Evolutionary conservation across 2,113 vertebrate genomes (phyloP).

Genomic region (Illadopsis cleaveri): DNA sequence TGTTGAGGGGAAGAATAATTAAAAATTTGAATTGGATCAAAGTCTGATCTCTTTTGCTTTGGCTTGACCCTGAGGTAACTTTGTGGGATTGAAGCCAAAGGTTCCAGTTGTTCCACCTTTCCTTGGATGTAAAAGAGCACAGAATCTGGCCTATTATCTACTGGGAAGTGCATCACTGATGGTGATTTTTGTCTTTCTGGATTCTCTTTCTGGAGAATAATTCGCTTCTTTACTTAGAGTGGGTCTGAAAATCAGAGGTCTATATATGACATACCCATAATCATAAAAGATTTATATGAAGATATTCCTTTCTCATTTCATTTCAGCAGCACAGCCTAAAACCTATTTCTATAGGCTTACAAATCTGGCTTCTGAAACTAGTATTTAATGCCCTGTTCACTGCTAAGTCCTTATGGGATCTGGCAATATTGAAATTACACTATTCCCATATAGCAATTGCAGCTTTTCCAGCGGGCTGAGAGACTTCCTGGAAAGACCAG

Average conservation of each 20-base stretch:
- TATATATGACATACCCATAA: conserved; percentile 20
- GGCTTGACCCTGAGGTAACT: neutral
- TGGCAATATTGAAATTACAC: conserved; percentile 3
- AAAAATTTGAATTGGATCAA: neutral
- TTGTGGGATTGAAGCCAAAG: neutral
- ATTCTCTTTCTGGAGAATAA: conserved; percentile 44
- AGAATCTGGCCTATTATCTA: neutral
- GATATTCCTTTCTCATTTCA: conserved; percentile 62
- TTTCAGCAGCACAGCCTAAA: conserved; percentile 49
- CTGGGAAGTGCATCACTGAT: neutral
- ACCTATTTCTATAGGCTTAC: conserved; percentile 58
- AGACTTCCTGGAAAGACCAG: neutral
- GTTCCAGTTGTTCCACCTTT: neutral
- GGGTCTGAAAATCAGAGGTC: conserved; percentile 48
- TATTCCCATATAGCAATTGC: conserved; percentile 6
- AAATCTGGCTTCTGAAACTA: conserved; percentile 36
- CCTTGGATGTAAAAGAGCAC: neutral
- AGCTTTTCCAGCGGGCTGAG: conserved; percentile 4
- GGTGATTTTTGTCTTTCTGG: conserved; percentile 36
- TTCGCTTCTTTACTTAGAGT: conserved; percentile 53
- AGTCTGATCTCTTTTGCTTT: neutral
- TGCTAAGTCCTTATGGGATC: conserved; percentile 23
- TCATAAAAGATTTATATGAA: conserved; percentile 73
- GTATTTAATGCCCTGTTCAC: conserved; percentile 33
- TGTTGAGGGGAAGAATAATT: neutral